These are phyloP conservation scores for Empis livida DNA, from an alignment of 2,888 invertebrate species.

Conservation along the genomic window DNA sequence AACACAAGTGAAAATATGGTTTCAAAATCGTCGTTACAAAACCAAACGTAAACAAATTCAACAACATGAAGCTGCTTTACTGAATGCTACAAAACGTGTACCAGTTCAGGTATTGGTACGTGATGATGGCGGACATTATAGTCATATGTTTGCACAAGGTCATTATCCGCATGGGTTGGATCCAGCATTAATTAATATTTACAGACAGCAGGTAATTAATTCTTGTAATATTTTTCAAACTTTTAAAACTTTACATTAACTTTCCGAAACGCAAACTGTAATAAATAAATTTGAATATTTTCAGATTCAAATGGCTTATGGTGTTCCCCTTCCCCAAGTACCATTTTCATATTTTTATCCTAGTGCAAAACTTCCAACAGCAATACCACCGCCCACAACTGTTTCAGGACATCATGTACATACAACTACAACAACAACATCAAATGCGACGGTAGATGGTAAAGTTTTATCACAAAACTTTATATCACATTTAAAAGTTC, in stretches of 20 bases:
- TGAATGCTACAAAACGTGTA: slow-evolving; percentile 64
- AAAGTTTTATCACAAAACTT: slow-evolving; percentile 8
- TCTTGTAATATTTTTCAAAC: background rate
- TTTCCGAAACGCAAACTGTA: too few relatives aligned
- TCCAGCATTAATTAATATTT: slow-evolving; percentile 34
- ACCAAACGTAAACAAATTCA: slow-evolving; percentile 88
- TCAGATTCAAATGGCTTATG: slow-evolving; percentile 35
- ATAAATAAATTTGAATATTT: background rate
- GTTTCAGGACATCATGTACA: slow-evolving; percentile 8
- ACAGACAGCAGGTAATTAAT: slow-evolving; percentile 28
- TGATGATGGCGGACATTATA: slow-evolving; percentile 44
- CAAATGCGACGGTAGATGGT: slow-evolving; percentile 10
- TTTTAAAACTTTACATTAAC: background rate
- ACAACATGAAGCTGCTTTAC: slow-evolving; percentile 53
- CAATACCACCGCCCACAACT: slow-evolving; percentile 29
- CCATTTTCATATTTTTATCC: slow-evolving; percentile 35
- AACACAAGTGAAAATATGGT: slow-evolving; percentile 78
- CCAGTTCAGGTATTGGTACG: slow-evolving; percentile 85
- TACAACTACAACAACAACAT: slow-evolving; percentile 9
- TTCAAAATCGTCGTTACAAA: slow-evolving; percentile 80
- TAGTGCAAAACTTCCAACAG: slow-evolving; percentile 31
- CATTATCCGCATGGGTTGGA: slow-evolving; percentile 28
- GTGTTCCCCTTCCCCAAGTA: slow-evolving; percentile 32
- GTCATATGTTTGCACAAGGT: slow-evolving; percentile 25
- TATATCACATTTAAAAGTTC: slow-evolving; percentile 9